phyloP scores from a whole-genome alignment of 2,113 vertebrate species.

The Corynorhinus townsendii region DNA sequence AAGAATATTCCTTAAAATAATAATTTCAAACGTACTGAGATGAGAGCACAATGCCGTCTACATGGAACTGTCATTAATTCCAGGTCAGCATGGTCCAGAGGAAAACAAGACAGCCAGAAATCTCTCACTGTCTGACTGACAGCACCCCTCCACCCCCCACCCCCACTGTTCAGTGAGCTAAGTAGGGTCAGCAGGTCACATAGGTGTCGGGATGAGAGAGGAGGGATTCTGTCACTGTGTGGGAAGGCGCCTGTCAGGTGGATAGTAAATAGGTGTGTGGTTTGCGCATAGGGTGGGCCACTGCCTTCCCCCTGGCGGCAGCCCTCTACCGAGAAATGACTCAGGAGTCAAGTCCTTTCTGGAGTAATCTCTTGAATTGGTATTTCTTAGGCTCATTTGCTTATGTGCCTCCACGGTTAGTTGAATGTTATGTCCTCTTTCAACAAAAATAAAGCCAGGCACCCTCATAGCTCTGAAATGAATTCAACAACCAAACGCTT shows the following conservation, averaged over 20 bases:
- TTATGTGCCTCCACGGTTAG: neutral
- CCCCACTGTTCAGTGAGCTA: neutral
- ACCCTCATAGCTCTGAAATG: neutral
- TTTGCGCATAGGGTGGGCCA: neutral
- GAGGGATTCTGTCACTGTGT: neutral
- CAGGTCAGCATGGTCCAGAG: constrained; percentile 18
- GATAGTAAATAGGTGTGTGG: neutral
- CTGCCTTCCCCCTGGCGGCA: neutral
- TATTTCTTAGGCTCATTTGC: neutral
- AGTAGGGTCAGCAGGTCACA: neutral
- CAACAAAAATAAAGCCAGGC: neutral
- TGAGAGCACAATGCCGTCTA: neutral
- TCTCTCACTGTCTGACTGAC: neutral
- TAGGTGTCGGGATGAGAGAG: neutral
- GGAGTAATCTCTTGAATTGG: neutral
- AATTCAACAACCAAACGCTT: neutral
- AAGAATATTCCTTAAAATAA: neutral
- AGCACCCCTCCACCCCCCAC: no score
- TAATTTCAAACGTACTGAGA: neutral
- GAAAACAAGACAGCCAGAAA: neutral
- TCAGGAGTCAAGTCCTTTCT: neutral
- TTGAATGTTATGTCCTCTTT: neutral
- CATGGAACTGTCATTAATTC: constrained; percentile 17
- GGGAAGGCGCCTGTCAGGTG: neutral
- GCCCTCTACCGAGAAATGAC: neutral